These are phyloP conservation scores for Agrochola macilenta DNA, from an alignment of 2,888 invertebrate genomes.

Conservation along the genomic window DNA sequence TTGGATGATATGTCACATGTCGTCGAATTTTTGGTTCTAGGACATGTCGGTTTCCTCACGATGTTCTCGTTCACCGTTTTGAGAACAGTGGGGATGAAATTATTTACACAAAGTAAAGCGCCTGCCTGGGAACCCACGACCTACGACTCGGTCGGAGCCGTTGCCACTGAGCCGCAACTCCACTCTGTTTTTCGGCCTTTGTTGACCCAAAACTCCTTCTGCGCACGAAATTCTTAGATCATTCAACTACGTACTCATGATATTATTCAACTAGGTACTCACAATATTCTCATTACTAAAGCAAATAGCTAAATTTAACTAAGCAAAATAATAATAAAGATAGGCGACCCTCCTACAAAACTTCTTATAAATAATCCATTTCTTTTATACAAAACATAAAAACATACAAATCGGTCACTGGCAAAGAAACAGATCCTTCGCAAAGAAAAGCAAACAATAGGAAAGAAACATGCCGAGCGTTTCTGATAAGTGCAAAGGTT, in stretches of 20 bases:
- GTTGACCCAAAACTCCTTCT: background rate
- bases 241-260: background rate
- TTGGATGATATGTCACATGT: no score
- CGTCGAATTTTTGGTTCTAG: no score
- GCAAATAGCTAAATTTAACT: background rate
- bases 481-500: conserved; percentile 52
- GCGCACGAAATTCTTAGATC: conserved; percentile 28
- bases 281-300: background rate
- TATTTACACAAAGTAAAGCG: no score
- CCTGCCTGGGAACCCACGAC: no score
- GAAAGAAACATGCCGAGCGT: conserved; percentile 34
- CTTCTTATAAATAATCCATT: background rate
- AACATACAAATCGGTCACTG: conserved; percentile 41
- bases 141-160: no score
- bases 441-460: conserved; percentile 37
- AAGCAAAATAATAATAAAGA: conserved; percentile 8
- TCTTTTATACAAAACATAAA: background rate
- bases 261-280: background rate
- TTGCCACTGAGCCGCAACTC: no score
- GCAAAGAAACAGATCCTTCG: conserved; percentile 45
- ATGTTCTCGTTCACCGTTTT: no score
- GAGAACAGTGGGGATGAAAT: no score
- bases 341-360: background rate
- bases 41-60: no score
- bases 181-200: background rate